phyloP scores from a whole-genome alignment of 1,140 invertebrate genomes.

The Rhyzopertha dominica region DNA sequence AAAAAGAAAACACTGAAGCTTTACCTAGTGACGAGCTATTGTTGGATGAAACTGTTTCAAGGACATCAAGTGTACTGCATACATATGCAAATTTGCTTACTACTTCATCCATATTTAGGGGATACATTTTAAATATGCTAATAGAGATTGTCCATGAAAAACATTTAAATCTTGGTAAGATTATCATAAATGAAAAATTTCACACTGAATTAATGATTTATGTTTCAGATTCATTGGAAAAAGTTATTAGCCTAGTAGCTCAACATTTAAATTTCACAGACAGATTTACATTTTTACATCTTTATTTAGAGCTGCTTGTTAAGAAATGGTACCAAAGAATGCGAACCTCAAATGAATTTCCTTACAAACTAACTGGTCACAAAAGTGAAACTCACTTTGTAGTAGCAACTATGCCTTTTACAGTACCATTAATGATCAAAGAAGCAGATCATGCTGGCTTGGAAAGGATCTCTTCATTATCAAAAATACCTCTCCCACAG shows the following conservation, averaged over 20 bases:
- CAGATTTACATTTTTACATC: constrained; percentile 38
- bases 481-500: no score
- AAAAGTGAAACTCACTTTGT: no score
- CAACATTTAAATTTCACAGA: constrained; percentile 22
- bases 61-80: constrained; percentile 42
- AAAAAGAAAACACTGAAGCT: no score
- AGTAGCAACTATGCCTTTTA: no score
- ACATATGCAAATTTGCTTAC: constrained; percentile 43
- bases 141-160: constrained; percentile 42
- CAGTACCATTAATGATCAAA: no score
- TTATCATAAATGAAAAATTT: constrained; percentile 12
- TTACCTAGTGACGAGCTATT: constrained; percentile 21
- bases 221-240: constrained; percentile 29
- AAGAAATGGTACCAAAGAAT: constrained; percentile 26
- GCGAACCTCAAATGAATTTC: constrained; percentile 12
- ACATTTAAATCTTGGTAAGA: constrained; percentile 33
- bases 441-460: no score
- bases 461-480: no score
- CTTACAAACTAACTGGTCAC: background rate
- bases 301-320: constrained; percentile 44
- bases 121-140: constrained; percentile 42
- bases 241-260: constrained; percentile 35
- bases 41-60: constrained; percentile 43
- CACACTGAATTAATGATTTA: background rate
- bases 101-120: constrained; percentile 42